phyloP scores from a whole-genome alignment of 2,113 vertebrate genomes.

The Oncorhynchus nerka region DNA sequence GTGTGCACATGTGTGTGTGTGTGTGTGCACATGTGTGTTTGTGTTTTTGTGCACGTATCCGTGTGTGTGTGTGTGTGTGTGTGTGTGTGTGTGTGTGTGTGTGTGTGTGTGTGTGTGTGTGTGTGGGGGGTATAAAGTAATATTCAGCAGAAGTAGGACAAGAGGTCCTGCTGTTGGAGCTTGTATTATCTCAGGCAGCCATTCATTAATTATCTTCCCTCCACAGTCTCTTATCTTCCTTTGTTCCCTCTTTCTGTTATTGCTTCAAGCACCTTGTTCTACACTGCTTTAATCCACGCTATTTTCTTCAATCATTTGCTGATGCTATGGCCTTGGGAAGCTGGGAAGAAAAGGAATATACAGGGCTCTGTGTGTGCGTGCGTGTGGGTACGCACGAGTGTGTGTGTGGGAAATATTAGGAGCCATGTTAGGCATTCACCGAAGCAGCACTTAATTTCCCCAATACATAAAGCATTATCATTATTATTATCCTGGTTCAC shows the following conservation, averaged over 20 bases:
- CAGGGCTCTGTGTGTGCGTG: not conserved
- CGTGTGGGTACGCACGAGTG: not conserved
- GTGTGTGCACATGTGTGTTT: slow-evolving; percentile 11
- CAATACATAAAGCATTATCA: not conserved
- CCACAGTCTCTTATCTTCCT: slow-evolving; percentile 57
- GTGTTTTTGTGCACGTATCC: not conserved
- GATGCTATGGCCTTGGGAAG: slow-evolving; percentile 49
- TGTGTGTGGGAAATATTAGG: not conserved
- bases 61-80: not conserved
- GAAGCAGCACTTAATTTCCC: not conserved
- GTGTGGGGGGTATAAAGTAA: slow-evolving; percentile 9
- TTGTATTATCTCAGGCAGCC: slow-evolving; percentile 56
- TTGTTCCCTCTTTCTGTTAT: slow-evolving; percentile 59
- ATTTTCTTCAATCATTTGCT: slow-evolving; percentile 61
- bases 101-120: not conserved
- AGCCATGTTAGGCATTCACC: not conserved
- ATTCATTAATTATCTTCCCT: slow-evolving; percentile 71
- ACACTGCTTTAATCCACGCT: slow-evolving; percentile 53
- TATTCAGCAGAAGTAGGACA: slow-evolving; percentile 58
- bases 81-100: not conserved
- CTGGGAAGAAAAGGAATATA: slow-evolving; percentile 30
- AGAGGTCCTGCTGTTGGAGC: slow-evolving; percentile 59
- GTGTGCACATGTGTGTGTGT: slow-evolving; percentile 26
- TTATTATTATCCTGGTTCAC: not conserved
- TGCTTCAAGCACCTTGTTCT: slow-evolving; percentile 61